phyloP scores from a whole-genome alignment of 2,113 vertebrate genomes.

The Hippocampus mohnikei region DNA sequence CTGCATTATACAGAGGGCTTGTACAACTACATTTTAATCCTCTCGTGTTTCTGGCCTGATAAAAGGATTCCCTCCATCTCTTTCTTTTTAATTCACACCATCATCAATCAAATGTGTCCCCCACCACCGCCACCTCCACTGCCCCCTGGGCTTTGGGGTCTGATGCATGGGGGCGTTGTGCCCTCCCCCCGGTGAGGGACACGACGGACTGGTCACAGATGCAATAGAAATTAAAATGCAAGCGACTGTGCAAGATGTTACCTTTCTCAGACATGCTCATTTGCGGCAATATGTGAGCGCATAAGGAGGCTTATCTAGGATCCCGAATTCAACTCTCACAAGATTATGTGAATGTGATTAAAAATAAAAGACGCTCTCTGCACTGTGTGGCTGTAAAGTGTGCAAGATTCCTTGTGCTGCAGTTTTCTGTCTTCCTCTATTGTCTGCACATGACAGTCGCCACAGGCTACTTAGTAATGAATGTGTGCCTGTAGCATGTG shows the following conservation, averaged over 20 bases:
- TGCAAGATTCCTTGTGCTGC: slow-evolving; percentile 53
- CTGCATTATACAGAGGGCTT: slow-evolving; percentile 72
- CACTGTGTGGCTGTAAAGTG: slow-evolving; percentile 59
- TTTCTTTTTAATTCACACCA: slow-evolving; percentile 76
- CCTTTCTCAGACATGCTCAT: slow-evolving; percentile 69
- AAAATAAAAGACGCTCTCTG: slow-evolving; percentile 19
- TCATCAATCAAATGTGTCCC: slow-evolving; percentile 78
- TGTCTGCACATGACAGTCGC: slow-evolving; percentile 69
- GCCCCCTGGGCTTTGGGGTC: slow-evolving; percentile 57
- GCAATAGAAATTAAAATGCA: slow-evolving; percentile 75
- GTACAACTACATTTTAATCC: slow-evolving; percentile 81
- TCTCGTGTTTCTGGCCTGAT: slow-evolving; percentile 75
- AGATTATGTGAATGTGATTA: slow-evolving; percentile 65
- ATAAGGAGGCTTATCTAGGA: slow-evolving; percentile 66
- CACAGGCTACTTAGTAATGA: slow-evolving; percentile 74
- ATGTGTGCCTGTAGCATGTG: slow-evolving; percentile 68
- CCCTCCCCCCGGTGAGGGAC: slow-evolving; percentile 66
- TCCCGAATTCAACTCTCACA: slow-evolving; percentile 47
- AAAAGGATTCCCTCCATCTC: slow-evolving; percentile 79
- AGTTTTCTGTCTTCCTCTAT: slow-evolving; percentile 61
- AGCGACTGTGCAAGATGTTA: slow-evolving; percentile 68
- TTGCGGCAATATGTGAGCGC: slow-evolving; percentile 59
- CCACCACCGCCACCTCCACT: slow-evolving; percentile 19
- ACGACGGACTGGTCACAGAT: slow-evolving; percentile 74
- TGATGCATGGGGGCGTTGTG: slow-evolving; percentile 64